Percentiles rank a stretch among this genome's conserved stretches.
phyloP scores from a whole-genome alignment of 37 sponge, comb jelly and placozoan species.

The Halisarca cf. caerulea region DNA sequence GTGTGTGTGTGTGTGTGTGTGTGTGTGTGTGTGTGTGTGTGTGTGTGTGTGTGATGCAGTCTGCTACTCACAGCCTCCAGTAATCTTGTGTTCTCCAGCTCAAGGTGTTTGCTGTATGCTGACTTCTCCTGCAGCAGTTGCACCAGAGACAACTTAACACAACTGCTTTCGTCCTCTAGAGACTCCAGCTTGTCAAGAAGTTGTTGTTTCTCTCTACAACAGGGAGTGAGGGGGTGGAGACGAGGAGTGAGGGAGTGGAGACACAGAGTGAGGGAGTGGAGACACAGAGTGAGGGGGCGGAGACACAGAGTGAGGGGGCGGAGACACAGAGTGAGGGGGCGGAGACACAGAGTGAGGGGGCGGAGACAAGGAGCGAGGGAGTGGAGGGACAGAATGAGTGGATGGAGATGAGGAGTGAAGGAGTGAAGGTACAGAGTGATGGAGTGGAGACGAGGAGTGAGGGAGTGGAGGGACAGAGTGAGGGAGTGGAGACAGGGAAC shows the following conservation, averaged over 20 bases:
- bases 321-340: neutral
- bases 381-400: neutral
- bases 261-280: neutral
- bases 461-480: neutral
- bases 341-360: neutral
- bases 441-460: too few species aligned
- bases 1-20: neutral
- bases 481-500: neutral
- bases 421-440: neutral
- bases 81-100: conserved; percentile 58
- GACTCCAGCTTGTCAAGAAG: conserved; percentile 26
- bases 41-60: neutral
- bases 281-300: neutral
- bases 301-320: neutral
- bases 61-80: conserved; percentile 36
- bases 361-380: neutral
- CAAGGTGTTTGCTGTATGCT: conserved; percentile 58
- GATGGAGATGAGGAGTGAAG: conserved; percentile 22
- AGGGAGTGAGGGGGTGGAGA: neutral
- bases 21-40: conserved; percentile 1
- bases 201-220: conserved; percentile 35
- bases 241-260: neutral
- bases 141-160: conserved; percentile 69
- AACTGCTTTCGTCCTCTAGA: conserved; percentile 63
- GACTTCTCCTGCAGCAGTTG: conserved; percentile 72